Evolutionary conservation across 2,888 invertebrate species (phyloP).

Genomic region (Spodoptera littoralis): DNA sequence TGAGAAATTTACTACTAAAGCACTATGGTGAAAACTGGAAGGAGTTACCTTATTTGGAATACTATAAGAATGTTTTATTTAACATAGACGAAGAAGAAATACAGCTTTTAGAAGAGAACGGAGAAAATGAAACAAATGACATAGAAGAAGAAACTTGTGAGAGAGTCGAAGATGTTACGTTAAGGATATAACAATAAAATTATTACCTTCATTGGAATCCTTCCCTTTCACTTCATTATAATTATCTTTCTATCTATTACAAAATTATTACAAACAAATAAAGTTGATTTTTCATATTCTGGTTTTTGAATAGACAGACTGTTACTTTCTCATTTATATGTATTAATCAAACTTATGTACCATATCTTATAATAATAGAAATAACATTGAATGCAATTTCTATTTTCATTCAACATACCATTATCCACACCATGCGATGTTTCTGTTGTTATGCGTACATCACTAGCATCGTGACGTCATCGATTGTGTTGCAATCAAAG

Average conservation of each 20-base stretch:
- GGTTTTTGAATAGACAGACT: conserved; percentile 14
- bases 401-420: too few relatives aligned
- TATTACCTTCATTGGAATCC: conserved; percentile 12
- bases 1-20: conserved; percentile 31
- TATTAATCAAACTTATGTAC: not conserved
- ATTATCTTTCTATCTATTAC: conserved; percentile 13
- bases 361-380: too few relatives aligned
- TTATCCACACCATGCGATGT: too few relatives aligned
- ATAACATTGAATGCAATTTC: too few relatives aligned
- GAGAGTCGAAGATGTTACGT: too few relatives aligned
- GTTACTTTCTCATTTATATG: conserved; percentile 13
- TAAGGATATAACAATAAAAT: conserved; percentile 1
- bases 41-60: conserved; percentile 17
- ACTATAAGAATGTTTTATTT: conserved; percentile 6
- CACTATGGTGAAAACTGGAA: conserved; percentile 37
- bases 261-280: conserved; percentile 14
- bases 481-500: too few relatives aligned
- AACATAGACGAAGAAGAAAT: too few relatives aligned
- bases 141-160: too few relatives aligned
- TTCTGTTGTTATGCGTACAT: too few relatives aligned
- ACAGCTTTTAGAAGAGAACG: too few relatives aligned
- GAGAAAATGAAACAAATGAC: too few relatives aligned
- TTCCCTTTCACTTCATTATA: conserved; percentile 11
- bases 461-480: too few relatives aligned
- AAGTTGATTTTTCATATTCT: conserved; percentile 12